These are phyloP conservation scores for Neogobius melanostomus DNA, from an alignment of 2,113 vertebrate genomes.

Conservation along the genomic window DNA sequence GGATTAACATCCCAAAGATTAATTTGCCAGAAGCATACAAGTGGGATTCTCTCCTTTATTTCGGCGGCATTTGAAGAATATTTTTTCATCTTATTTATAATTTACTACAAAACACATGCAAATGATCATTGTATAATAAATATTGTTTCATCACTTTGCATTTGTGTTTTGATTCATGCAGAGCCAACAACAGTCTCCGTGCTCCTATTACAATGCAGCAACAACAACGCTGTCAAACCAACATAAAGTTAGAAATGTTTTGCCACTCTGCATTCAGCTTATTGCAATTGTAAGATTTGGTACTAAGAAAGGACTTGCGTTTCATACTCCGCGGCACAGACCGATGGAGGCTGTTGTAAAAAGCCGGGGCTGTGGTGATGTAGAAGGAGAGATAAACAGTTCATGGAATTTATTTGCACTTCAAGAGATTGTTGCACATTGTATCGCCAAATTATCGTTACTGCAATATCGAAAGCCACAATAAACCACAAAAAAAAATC, in stretches of 20 bases:
- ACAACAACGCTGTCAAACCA: not conserved
- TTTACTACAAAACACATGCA: slow-evolving; percentile 48
- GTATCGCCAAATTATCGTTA: too few species aligned
- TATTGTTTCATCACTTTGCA: slow-evolving; percentile 44
- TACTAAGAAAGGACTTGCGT: not conserved
- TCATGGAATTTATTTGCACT: not conserved
- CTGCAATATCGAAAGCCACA: too few species aligned
- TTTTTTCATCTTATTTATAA: slow-evolving; percentile 58
- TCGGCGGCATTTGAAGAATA: slow-evolving; percentile 47
- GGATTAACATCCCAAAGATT: slow-evolving; percentile 60
- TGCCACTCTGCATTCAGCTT: not conserved
- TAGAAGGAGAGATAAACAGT: not conserved
- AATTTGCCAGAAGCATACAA: slow-evolving; percentile 56
- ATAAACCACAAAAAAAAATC: too few species aligned
- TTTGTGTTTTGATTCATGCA: not conserved
- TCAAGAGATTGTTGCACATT: too few species aligned
- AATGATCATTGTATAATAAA: slow-evolving; percentile 61
- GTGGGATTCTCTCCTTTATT: slow-evolving; percentile 55
- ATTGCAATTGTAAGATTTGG: not conserved
- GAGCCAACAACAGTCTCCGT: not conserved
- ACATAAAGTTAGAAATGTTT: not conserved
- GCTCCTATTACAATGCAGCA: not conserved
- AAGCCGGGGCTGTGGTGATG: slow-evolving; percentile 33
- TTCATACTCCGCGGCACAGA: slow-evolving; percentile 39
- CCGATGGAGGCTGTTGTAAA: slow-evolving; percentile 14